phyloP scores from a whole-genome alignment of 2,113 vertebrate genomes.

The Stegostoma tigrinum region DNA sequence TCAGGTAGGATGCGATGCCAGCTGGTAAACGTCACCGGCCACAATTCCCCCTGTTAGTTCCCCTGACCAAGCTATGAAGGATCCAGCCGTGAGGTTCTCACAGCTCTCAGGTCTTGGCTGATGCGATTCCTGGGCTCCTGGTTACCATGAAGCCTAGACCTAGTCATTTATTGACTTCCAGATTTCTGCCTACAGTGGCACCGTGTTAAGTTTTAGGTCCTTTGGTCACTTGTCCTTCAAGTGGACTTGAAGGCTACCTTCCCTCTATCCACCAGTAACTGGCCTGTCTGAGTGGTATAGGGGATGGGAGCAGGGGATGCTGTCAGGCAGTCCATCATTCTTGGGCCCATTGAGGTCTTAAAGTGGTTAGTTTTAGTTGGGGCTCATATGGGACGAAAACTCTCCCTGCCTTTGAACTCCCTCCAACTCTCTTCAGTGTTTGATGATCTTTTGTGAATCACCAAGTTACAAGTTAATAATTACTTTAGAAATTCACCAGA shows the following conservation, averaged over 20 bases:
- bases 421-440: neutral
- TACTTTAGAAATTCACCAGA: neutral
- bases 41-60: neutral
- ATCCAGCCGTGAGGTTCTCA: neutral
- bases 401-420: neutral
- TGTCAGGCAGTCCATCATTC: too few species aligned
- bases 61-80: neutral
- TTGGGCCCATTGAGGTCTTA: neutral
- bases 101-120: too few species aligned
- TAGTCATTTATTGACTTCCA: neutral
- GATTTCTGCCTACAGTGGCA: neutral
- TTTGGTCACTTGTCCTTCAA: too few species aligned
- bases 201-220: too few species aligned
- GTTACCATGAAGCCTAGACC: neutral
- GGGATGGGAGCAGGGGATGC: too few species aligned
- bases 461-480: neutral
- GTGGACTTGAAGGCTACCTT: too few species aligned
- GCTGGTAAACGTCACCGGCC: neutral
- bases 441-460: neutral
- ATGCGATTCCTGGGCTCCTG: too few species aligned
- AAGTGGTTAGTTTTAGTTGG: neutral
- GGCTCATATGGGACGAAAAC: too few species aligned
- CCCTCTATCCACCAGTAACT: too few species aligned
- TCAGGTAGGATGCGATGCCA: constrained; percentile 60
- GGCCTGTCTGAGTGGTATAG: too few species aligned